Evolutionary conservation across 2,888 invertebrate genomes (phyloP).

Genomic region (Exephanes ischioxanthus): DNA sequence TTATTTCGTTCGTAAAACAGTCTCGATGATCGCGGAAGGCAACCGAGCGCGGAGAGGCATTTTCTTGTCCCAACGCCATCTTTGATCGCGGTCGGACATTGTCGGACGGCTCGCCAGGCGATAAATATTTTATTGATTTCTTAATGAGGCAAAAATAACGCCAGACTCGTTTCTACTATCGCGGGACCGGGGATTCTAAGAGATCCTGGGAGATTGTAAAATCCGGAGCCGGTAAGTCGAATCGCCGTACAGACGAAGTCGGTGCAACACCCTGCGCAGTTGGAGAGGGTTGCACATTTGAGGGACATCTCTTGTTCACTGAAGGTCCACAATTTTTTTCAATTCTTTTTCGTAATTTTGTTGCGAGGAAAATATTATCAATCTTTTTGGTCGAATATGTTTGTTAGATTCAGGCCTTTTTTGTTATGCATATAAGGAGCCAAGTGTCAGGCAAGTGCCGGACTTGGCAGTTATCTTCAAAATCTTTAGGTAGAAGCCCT

Average conservation of each 20-base stretch:
- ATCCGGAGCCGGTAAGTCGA: not conserved
- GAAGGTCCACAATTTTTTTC: no score
- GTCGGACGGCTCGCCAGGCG: constrained; percentile 67
- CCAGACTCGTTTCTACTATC: constrained; percentile 3
- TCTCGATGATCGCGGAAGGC: constrained; percentile 51
- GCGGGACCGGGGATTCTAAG: not conserved
- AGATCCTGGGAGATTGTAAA: not conserved
- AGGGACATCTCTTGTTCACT: no score
- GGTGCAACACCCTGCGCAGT: not conserved
- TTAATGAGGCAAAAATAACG: constrained; percentile 5
- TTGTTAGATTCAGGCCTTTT: no score
- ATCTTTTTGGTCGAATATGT: no score
- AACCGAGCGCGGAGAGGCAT: constrained; percentile 69
- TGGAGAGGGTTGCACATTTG: no score
- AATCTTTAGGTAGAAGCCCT: no score
- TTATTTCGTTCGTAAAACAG: constrained; percentile 42
- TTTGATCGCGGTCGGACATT: constrained; percentile 78
- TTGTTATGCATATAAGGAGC: no score
- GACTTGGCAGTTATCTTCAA: no score
- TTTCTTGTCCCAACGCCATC: constrained; percentile 83
- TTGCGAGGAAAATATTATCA: no score
- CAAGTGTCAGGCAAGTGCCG: no score
- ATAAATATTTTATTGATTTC: constrained; percentile 49
- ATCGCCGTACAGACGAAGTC: not conserved
- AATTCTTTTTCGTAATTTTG: no score